A percentile compares a stretch with the other conserved stretches of the same genome.
Conservation (phyloP, 2,113 vertebrate genomes). For the Neoarius graeffei region DNA sequence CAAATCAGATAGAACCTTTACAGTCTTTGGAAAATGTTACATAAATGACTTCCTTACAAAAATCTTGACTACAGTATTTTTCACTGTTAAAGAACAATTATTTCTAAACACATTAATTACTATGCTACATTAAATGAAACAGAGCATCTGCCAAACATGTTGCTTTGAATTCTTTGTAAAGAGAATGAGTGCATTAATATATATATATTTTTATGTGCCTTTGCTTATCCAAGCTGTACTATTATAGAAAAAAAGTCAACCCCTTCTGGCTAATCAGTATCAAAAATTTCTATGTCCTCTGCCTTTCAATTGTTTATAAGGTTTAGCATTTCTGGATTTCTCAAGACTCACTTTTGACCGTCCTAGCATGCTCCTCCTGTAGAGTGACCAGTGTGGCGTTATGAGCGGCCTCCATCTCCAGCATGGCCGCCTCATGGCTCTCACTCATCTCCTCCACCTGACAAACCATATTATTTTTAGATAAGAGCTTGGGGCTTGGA, state of each 20-base stretch:
- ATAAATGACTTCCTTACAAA: not conserved
- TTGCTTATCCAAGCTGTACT: not conserved
- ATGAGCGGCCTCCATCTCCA: slow-evolving; percentile 83
- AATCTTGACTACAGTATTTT: not conserved
- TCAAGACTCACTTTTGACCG: slow-evolving; percentile 80
- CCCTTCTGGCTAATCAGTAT: not conserved
- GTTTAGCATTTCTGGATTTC: not conserved
- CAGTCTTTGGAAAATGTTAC: not conserved
- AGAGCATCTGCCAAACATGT: not conserved
- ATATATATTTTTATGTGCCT: too few relatives aligned
- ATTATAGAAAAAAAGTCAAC: not conserved
- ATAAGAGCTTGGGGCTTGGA: not conserved
- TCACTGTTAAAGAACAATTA: not conserved
- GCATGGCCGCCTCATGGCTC: slow-evolving; percentile 76
- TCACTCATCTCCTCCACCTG: slow-evolving; percentile 87
- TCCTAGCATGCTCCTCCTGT: slow-evolving; percentile 84
- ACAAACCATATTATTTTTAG: not conserved
- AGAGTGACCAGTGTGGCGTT: slow-evolving; percentile 76
- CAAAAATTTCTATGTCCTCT: not conserved
- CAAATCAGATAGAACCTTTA: not conserved
- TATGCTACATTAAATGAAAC: not conserved
- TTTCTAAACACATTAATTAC: not conserved
- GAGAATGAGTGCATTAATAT: not conserved
- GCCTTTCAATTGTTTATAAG: not conserved
- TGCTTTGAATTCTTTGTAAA: not conserved